Evolutionary conservation across 2,113 vertebrate species (phyloP).

Genomic region (Rhizomys pruinosus): DNA sequence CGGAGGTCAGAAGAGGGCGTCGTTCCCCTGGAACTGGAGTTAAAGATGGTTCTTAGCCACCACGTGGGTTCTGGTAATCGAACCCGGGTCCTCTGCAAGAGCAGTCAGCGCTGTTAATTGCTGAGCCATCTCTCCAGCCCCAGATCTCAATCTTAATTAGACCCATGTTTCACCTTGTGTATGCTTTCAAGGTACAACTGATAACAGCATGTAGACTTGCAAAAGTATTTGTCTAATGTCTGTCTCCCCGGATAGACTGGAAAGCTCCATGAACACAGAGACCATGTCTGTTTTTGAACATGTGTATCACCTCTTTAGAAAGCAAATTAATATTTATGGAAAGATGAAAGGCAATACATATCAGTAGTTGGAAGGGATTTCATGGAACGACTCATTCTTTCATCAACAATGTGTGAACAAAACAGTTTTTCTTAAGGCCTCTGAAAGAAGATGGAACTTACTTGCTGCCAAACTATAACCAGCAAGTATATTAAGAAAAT

Average conservation of each 20-base stretch:
- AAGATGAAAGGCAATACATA: not conserved
- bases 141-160: not conserved
- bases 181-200: not conserved
- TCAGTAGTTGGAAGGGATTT: not conserved
- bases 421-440: not conserved
- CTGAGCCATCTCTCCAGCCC: too few species aligned
- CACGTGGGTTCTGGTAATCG: too few species aligned
- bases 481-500: slow-evolving; percentile 32
- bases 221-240: not conserved
- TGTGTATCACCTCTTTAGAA: not conserved
- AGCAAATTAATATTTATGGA: not conserved
- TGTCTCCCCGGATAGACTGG: not conserved
- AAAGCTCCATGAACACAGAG: not conserved
- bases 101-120: too few species aligned
- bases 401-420: not conserved
- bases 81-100: too few species aligned
- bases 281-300: not conserved
- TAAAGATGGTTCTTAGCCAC: too few species aligned
- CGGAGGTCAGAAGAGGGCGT: too few species aligned
- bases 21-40: too few species aligned
- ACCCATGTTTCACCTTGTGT: not conserved
- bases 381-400: not conserved
- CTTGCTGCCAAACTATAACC: not conserved
- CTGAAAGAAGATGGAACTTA: not conserved
- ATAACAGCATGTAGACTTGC: not conserved